A percentile compares a stretch with the other conserved stretches of the same genome.
phyloP scores from a whole-genome alignment of 1,140 invertebrate species.

The Lasioglossum baleicum region DNA sequence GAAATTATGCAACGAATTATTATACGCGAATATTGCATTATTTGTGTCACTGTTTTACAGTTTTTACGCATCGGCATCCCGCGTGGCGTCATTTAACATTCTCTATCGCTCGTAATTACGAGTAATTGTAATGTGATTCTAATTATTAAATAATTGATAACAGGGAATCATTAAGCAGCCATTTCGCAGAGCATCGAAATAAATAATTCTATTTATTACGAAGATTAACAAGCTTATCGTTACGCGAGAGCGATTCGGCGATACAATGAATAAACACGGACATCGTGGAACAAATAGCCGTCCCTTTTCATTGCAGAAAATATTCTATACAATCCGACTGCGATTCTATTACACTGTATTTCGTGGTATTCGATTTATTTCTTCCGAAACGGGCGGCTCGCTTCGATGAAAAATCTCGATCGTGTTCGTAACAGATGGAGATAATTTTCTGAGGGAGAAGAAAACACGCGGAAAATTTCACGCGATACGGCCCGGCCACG shows the following conservation, averaged over 20 bases:
- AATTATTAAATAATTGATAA: slow-evolving; percentile 41
- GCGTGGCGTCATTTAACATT: slow-evolving; percentile 19
- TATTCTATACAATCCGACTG: too few relatives aligned
- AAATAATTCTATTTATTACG: slow-evolving; percentile 37
- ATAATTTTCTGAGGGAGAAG: slow-evolving; percentile 31
- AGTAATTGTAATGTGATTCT: slow-evolving; percentile 36
- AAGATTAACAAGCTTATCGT: slow-evolving; percentile 58
- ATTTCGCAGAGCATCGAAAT: slow-evolving; percentile 33
- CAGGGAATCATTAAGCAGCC: slow-evolving; percentile 16
- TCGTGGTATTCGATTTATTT: too few relatives aligned
- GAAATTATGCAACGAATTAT: too few relatives aligned
- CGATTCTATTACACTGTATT: too few relatives aligned
- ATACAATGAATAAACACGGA: neutral
- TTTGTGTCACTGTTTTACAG: too few relatives aligned
- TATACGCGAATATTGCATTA: too few relatives aligned
- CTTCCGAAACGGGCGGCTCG: too few relatives aligned
- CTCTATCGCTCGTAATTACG: slow-evolving; percentile 24
- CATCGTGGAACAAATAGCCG: too few relatives aligned
- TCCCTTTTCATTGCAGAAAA: too few relatives aligned
- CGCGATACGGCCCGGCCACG: neutral
- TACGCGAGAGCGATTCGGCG: slow-evolving; percentile 36
- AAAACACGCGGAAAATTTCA: slow-evolving; percentile 42
- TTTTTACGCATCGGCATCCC: too few relatives aligned
- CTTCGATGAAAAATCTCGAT: too few relatives aligned
- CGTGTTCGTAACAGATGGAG: too few relatives aligned